Evolutionary conservation across 2,113 vertebrate species (phyloP), one percentile per base, ranked within the genome.

Genomic region (Trichomycterus rosablanca): DNA sequence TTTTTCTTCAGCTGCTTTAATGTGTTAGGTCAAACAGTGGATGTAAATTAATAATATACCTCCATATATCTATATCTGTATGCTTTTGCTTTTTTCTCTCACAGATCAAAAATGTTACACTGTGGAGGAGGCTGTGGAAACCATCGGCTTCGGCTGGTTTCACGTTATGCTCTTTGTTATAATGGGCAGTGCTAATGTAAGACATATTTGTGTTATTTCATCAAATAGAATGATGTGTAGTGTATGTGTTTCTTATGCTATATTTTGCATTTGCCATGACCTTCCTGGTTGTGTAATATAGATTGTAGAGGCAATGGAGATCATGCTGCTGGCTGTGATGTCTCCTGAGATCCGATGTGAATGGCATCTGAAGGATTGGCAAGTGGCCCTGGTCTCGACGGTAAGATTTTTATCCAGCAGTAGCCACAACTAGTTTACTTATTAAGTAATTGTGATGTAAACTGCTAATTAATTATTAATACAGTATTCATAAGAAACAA

Each of bases 221-320:
- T 28, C 5, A 18, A n/a, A 39, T 9, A 20, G 5, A 5, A 5
- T 35, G 9, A 35, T 26, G 32, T 28, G 12, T 39, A 18, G 10
- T 4, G 7, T 35, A 9, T 59, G 4, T 48, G 6, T 39, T 30
- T 11, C 26, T n/a, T 23, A 32, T 35, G 3, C 7, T 20, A 12
- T 16, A 7, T 22, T 10, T 51, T 4, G n/a, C n/a, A n/a, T n/a
- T n/a, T n/a, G n/a, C n/a, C n/a, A n/a, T n/a, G n/a, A n/a, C n/a
- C n/a, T n/a, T n/a, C n/a, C n/a, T n/a, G n/a, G n/a, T 42, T 55
- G 23, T 57, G 57, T 73, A 23, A 42, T 12, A 0, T 45, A 98
- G 95, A 89, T 99, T 2, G 84, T 81, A 0, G 94, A 98, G 76
- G 93, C 96, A 3, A 96, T 97, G 94, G 96, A 99, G 87, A 95